phyloP scores from a whole-genome alignment of 2,797 vertebrate species.

The Kryptopterus vitreolus region DNA sequence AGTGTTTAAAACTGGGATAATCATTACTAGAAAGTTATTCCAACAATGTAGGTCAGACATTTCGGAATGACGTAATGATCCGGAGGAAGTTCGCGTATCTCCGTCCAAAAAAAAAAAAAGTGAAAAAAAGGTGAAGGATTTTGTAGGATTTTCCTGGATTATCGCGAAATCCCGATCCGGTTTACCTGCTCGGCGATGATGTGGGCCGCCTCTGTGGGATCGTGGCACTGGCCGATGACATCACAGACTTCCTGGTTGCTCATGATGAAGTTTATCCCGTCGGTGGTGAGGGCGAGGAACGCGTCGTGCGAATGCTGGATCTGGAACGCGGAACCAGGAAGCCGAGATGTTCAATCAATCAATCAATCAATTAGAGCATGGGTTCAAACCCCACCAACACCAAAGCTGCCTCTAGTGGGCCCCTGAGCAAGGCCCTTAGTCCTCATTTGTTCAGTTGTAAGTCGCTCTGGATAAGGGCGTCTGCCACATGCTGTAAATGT shows the following conservation, averaged over 20 bases:
- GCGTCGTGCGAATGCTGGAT: conserved; percentile 86
- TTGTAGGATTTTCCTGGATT: too few species aligned
- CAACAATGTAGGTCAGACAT: conserved; percentile 5
- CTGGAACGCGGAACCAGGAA: conserved; percentile 54
- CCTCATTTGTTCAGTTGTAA: too few species aligned
- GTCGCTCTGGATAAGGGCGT: too few species aligned
- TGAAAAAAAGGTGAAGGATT: too few species aligned
- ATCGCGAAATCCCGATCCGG: too few species aligned
- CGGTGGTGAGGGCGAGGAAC: conserved; percentile 94
- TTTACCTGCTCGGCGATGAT: conserved; percentile 94
- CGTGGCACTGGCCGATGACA: conserved; percentile 89
- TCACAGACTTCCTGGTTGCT: conserved; percentile 97
- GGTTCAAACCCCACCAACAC: too few species aligned
- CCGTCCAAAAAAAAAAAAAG: too few species aligned
- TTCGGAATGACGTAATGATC: neutral
- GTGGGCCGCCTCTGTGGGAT: conserved; percentile 90
- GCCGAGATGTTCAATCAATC: neutral
- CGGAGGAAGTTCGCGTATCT: neutral
- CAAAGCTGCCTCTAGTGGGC: too few species aligned
- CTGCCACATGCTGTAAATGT: too few species aligned
- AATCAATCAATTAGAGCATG: too few species aligned
- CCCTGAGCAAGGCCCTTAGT: too few species aligned
- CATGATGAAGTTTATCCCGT: conserved; percentile 98
- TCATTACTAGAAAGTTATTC: conserved; percentile 11
- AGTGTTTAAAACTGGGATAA: conserved; percentile 9